Percentiles rank a stretch among this genome's conserved stretches.
Conservation (phyloP, 2,113 vertebrate species). For the Platanista minor region DNA sequence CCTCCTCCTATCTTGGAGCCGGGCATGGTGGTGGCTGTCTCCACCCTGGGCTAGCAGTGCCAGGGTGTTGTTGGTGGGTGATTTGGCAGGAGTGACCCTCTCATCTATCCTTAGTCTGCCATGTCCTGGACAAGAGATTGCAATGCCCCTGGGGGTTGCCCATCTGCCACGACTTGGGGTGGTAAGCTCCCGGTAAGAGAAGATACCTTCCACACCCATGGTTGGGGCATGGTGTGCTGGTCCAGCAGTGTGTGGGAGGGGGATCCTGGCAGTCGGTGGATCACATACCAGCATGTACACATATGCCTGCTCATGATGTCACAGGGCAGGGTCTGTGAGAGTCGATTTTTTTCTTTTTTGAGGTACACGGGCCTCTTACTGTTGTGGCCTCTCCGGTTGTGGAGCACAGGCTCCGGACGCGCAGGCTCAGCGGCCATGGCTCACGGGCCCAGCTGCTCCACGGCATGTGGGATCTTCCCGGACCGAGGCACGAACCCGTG, state of each 20-base stretch:
- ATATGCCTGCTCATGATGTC: neutral
- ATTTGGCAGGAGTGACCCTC: neutral
- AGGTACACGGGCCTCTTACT: too few relatives aligned
- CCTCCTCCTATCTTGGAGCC: neutral
- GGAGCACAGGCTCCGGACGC: too few relatives aligned
- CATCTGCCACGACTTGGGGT: neutral
- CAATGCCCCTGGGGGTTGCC: neutral
- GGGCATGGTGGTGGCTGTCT: neutral
- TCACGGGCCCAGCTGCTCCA: too few relatives aligned
- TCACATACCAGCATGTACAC: neutral
- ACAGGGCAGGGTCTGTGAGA: neutral
- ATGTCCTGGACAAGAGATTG: too few relatives aligned
- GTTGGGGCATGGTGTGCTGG: neutral
- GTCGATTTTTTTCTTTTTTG: too few relatives aligned
- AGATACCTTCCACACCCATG: neutral
- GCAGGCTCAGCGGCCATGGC: too few relatives aligned
- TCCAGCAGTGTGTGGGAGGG: neutral
- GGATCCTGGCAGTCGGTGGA: neutral
- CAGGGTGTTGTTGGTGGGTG: neutral
- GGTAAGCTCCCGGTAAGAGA: neutral
- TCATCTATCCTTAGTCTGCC: neutral
- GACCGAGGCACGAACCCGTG: too few relatives aligned
- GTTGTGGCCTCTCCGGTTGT: too few relatives aligned
- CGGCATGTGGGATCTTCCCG: too few relatives aligned
- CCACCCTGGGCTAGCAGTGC: neutral